Base-by-base conservation (phyloP, 2,113 vertebrate species). In the Okapia johnstoni region DNA sequence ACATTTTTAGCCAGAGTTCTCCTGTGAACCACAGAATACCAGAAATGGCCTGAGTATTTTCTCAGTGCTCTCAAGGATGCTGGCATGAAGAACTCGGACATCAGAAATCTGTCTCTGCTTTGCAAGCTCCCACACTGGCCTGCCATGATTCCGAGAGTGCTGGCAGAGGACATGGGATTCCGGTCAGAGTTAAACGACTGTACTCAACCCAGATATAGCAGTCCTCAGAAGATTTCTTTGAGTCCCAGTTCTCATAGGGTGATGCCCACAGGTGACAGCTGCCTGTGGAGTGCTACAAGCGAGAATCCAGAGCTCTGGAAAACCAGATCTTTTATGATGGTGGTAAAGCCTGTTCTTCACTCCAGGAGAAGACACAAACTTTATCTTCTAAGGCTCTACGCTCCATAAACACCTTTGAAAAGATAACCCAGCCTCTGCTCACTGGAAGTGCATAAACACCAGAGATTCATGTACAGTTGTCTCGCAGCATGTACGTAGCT, bases 361-460 rank as follows among this genome's bases (percentile, higher is more conserved):
- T 84, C 43, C 13, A 57, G 25, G 76, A 46, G 48, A 54, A 33
- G 46, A 86, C 21, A 57, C 26, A 46, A 0, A 19, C 80, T 91
- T 8, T 33, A 2, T 76, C 80, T 92, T n/a, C 52, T 26, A n/a
- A 92, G 60, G 33, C 33, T 33, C 6, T 90, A 36, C 54, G 23
- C 55, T 84, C 12, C 48, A 8, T 6, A 77, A 0, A 50, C 60
- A 46, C 7, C 43, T 55, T 55, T 23, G 48, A 17, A 55, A 81
- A 91, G 50, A 30, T 21, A 40, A 30, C 36, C 50, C 7, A 15
- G 0, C 23, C n/a, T 92, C 43, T 43, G n/a, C 55, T 92, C 48
- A 2, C 1, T 36, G 14, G 6, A 23, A 26, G 7, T 2, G 4
- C 46, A 70, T 28, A 80, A 58, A 26, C 40, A 16, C 0, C 0